Evolutionary conservation across 1,140 invertebrate species (phyloP).

Genomic region (Heterodera schachtii): DNA sequence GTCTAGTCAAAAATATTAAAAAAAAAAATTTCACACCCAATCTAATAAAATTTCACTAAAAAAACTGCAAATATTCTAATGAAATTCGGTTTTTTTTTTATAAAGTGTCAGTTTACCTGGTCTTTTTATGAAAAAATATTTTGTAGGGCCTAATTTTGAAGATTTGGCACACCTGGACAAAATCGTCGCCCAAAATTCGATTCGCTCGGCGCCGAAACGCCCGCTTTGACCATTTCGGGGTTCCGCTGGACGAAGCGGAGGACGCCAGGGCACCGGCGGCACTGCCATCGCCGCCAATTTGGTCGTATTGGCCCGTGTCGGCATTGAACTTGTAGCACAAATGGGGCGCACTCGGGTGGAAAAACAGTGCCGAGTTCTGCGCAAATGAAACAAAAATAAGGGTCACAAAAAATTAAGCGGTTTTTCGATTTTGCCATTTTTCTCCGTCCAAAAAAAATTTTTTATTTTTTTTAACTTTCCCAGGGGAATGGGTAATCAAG

Average conservation of each 20-base stretch:
- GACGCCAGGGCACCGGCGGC: neutral
- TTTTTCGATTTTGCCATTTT: neutral
- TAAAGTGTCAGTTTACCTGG: no score
- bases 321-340: slow-evolving; percentile 1
- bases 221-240: slow-evolving; percentile 11
- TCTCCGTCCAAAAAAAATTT: no score
- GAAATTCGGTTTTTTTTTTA: no score
- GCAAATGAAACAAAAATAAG: neutral
- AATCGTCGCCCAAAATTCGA: slow-evolving; percentile 20
- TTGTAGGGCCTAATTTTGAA: no score
- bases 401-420: neutral
- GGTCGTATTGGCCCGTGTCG: slow-evolving; percentile 5
- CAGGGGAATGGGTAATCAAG: no score
- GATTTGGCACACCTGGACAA: slow-evolving; percentile 8
- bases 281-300: neutral
- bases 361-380: slow-evolving; percentile 18
- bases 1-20: no score
- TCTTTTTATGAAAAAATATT: neutral
- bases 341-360: slow-evolving; percentile 13
- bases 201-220: neutral
- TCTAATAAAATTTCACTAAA: no score
- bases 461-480: no score
- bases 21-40: no score
- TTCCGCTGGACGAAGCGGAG: neutral
- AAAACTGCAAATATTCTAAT: no score